Conservation (phyloP, 1,140 invertebrate species). For the Venturia canescens region DNA sequence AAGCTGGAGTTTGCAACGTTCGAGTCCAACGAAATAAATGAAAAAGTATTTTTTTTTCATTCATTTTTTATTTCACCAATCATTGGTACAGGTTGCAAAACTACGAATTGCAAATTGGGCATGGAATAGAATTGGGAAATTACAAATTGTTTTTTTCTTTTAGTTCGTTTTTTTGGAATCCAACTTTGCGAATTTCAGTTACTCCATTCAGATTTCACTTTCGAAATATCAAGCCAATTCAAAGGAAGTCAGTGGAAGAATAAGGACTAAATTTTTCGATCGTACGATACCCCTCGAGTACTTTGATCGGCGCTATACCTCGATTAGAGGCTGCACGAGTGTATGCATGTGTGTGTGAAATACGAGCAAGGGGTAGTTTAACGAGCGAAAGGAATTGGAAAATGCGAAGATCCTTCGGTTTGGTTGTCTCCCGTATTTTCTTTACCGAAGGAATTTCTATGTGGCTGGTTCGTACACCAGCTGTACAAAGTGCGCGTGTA, state of each 20-base stretch:
- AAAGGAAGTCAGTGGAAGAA: too few relatives aligned
- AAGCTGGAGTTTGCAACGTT: too few relatives aligned
- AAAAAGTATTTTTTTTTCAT: too few relatives aligned
- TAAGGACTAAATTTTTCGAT: background rate
- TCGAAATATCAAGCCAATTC: background rate
- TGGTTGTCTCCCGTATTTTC: background rate
- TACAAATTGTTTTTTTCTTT: too few relatives aligned
- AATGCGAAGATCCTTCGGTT: constrained; percentile 12
- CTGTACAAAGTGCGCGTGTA: background rate
- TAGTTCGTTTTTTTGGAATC: too few relatives aligned
- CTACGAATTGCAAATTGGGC: too few relatives aligned
- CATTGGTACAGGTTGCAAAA: too few relatives aligned
- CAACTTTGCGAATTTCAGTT: background rate
- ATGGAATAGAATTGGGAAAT: too few relatives aligned
- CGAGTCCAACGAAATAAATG: too few relatives aligned
- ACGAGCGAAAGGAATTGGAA: constrained; percentile 32
- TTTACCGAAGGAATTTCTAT: constrained; percentile 3
- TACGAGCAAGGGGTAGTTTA: constrained; percentile 8
- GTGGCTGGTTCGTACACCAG: background rate
- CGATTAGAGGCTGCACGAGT: background rate
- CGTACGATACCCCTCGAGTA: background rate
- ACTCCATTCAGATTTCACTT: background rate
- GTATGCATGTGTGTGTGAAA: background rate
- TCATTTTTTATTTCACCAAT: too few relatives aligned
- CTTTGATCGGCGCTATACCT: background rate